Conservation (phyloP, 2,113 vertebrate species). For the Trachemys scripta region DNA sequence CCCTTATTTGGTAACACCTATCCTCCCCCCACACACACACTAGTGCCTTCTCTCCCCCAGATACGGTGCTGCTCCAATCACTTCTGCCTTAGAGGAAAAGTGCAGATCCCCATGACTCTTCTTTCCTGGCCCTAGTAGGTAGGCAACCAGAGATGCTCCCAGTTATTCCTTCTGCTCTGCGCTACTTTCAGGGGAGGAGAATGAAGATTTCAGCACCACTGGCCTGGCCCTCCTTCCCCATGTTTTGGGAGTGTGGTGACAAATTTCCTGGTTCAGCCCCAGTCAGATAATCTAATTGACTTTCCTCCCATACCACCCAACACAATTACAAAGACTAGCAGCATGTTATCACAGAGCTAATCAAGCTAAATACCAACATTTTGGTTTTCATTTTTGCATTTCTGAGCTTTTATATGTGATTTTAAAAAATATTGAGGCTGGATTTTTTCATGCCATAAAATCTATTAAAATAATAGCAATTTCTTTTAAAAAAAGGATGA, state of each 20-base stretch:
- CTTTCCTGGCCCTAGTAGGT: background rate
- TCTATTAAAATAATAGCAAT: background rate
- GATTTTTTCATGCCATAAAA: background rate
- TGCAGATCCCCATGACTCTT: too few relatives aligned
- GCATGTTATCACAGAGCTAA: constrained; percentile 32
- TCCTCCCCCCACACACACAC: too few relatives aligned
- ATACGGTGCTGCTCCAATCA: background rate
- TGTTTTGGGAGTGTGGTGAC: background rate
- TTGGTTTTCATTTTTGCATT: constrained; percentile 7
- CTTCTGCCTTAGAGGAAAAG: background rate
- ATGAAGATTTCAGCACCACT: background rate
- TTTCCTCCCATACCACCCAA: background rate
- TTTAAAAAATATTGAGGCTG: too few relatives aligned
- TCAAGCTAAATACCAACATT: background rate
- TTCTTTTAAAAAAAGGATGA: background rate
- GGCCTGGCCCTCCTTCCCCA: background rate
- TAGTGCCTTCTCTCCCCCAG: too few relatives aligned
- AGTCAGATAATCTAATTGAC: background rate
- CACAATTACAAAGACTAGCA: constrained; percentile 13
- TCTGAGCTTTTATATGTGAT: background rate
- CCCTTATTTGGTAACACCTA: background rate
- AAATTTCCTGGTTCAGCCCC: background rate
- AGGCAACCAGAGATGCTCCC: too few relatives aligned
- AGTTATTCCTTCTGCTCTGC: background rate
- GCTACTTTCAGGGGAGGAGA: background rate